Conservation (phyloP, 2,888 invertebrate species). For the Clunio marinus region DNA sequence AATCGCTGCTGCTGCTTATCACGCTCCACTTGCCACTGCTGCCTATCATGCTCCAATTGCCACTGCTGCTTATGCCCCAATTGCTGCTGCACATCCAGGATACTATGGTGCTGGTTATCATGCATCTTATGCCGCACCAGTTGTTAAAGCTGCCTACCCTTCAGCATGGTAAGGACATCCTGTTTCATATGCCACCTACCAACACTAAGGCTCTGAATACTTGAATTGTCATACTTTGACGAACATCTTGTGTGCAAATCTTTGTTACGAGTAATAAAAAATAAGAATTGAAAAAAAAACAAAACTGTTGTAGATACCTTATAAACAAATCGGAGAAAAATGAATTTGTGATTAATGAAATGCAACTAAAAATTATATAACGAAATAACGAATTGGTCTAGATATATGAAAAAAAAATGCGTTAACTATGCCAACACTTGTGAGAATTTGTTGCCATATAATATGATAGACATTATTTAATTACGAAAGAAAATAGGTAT, state of each 20-base stretch:
- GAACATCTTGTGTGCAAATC: not conserved
- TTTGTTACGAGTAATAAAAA: slow-evolving; percentile 12
- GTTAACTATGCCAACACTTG: no score
- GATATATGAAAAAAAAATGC: not conserved
- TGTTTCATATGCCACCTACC: slow-evolving; percentile 18
- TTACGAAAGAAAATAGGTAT: no score
- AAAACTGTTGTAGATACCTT: not conserved
- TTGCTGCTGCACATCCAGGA: not conserved
- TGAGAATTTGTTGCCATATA: no score
- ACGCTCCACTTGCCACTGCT: not conserved
- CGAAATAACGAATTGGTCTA: not conserved
- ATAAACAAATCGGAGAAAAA: not conserved
- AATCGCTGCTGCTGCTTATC: slow-evolving; percentile 14
- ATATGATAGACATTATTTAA: no score
- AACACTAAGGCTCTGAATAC: slow-evolving; percentile 18
- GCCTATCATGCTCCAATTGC: not conserved
- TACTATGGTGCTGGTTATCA: not conserved
- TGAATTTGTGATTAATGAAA: not conserved
- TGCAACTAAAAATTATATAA: not conserved
- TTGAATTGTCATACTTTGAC: no score
- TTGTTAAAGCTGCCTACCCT: slow-evolving; percentile 16
- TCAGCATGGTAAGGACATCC: not conserved
- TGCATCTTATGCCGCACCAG: slow-evolving; percentile 7
- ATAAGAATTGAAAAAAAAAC: not conserved
- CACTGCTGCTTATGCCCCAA: not conserved